Evolutionary conservation across 2,888 invertebrate species (phyloP), one percentile per base, ranked within the genome.

Genomic region (Entomobrya proxima): DNA sequence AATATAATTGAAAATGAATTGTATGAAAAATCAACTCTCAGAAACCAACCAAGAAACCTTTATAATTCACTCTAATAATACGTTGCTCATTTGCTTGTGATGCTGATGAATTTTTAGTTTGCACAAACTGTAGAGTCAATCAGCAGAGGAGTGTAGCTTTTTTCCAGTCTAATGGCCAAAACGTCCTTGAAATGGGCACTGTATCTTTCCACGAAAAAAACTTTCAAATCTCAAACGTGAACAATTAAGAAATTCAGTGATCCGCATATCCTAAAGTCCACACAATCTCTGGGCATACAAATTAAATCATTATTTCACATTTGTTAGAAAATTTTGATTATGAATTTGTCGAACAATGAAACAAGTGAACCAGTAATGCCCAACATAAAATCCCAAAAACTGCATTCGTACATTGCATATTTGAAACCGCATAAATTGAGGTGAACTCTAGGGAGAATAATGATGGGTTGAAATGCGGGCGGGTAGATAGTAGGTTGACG

Each of bases 161-260:
- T 77, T 84, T 84, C 77, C 84, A 77, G 84, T 84, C 84, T 84
- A 72, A 40, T 44, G 76, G 64, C 40, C 75, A 47, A 44, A 27
- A 44, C 76, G 84, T 84, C 84, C 84, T 84, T 84, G 84, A 35
- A 47, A 15, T 69, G 24, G 3, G 4, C 21, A 37, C 18, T 15
- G 21, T 44, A 21, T 15, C 5, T 67, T 5, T 24, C 64, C 11
- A 27, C 13, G 44, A 47, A 61, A 47, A 58, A 44, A 18, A 40
- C 72, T 64, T 67, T 67, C 15, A 30, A 72, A 69, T 27, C 9
- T 82, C 35, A 75, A 52, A 58, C 27, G 24, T 35, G 50, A 64
- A 47, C 72, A 72, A 84, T 77, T 77, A 84, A 69, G 47, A 77
- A 30, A 30, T 24, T 64, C 82, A 83, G 75, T 83, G 64, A 83